Base-by-base conservation (phyloP, 2,888 invertebrate genomes). In the Tetramorium bicarinatum region DNA sequence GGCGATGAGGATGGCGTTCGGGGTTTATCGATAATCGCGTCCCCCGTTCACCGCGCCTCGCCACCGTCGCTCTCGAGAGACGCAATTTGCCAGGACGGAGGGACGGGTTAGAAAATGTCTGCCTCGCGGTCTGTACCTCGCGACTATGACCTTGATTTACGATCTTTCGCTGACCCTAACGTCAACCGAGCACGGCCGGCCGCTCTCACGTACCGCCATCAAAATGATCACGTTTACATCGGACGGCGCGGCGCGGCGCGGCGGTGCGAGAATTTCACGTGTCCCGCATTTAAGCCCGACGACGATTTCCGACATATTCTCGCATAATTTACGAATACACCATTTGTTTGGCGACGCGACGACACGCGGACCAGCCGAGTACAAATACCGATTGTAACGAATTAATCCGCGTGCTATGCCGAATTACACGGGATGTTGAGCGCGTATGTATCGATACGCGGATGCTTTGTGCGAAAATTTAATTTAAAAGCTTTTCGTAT, bases 161-260 rank as follows among this genome's bases (percentile, higher is more conserved):
- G 85, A 86, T 87, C 81, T 85, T 86, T 87, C 67, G 83, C 72
- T 85, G 87, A 87, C 85, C 85, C 82, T 81, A 83, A 76, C 83
- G 83, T 86, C 83, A 61, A 21, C 52, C 64, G 75, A 49, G 44
- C 52, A n/a, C 44, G 64, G 81, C 18, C 18, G 82, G 41, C 41
- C 52, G 77, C 67, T 71, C 85, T 80, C 84, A 72, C 85, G 77
- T 81, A 74, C 67, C 8, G 61, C 85, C 71, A 18, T 79, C 77
- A 62, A 75, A 52, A 62, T 38, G 83, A 71, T 61, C 72, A 54
- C 81, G 83, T 83, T 81, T 82, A 67, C 67, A 44, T 67, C 44
- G 64, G 38, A 52, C 76, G 38, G 25, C 76, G 38, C 18, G 25
- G 34, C 52, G 44, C 52, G 44, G 47, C 25, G 76, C 76, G 21